These are phyloP conservation scores for Ennomos erosarius DNA, from an alignment of 2,888 invertebrate species.

Conservation along the genomic window DNA sequence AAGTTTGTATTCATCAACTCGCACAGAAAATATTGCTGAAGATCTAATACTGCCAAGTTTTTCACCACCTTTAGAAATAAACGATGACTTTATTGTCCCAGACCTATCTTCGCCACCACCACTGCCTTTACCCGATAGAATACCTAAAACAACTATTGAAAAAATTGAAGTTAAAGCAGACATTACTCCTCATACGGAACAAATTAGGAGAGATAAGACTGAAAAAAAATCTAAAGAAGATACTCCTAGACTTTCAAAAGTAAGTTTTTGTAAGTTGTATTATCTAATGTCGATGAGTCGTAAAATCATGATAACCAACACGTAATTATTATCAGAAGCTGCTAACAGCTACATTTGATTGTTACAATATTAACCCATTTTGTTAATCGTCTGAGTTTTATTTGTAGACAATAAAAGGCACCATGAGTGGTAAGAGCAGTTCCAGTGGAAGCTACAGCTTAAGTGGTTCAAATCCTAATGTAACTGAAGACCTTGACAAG, in stretches of 20 bases:
- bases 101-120: constrained; percentile 78
- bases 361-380: no score
- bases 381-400: constrained; percentile 1
- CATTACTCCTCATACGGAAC: constrained; percentile 64
- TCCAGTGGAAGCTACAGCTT: constrained; percentile 82
- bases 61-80: constrained; percentile 84
- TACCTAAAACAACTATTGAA: constrained; percentile 66
- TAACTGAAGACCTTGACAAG: constrained; percentile 63
- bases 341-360: no score
- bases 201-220: constrained; percentile 80
- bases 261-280: constrained; percentile 30
- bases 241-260: constrained; percentile 57
- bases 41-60: constrained; percentile 87
- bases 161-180: constrained; percentile 76
- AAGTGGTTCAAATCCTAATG: constrained; percentile 78
- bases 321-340: no score
- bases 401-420: constrained; percentile 64
- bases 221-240: constrained; percentile 73
- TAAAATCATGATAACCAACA: no score
- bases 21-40: constrained; percentile 88
- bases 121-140: constrained; percentile 72
- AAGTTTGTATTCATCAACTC: constrained; percentile 91
- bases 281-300: constrained; percentile 20
- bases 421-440: constrained; percentile 79
- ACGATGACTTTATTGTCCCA: constrained; percentile 78